Conservation (phyloP, 2,797 vertebrate genomes). For the Prunella strophiata region DNA sequence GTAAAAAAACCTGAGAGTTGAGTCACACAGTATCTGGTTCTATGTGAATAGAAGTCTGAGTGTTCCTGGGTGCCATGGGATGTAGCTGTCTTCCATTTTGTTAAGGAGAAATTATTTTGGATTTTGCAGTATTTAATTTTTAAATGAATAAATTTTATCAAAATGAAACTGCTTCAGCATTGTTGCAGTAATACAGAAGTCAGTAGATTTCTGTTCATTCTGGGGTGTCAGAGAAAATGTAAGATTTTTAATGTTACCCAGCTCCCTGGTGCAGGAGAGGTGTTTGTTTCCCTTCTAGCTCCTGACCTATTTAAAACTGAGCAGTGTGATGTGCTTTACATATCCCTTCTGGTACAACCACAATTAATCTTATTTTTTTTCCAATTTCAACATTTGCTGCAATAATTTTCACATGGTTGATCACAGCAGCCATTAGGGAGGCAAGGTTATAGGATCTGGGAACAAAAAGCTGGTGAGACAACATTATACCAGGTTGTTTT, state of each 20-base stretch:
- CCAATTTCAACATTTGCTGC: conserved; percentile 18
- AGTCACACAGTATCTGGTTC: background rate
- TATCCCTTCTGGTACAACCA: background rate
- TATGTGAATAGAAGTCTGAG: background rate
- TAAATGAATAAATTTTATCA: background rate
- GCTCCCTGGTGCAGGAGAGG: background rate
- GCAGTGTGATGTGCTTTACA: background rate
- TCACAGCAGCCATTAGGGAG: conserved; percentile 2
- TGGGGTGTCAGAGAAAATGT: background rate
- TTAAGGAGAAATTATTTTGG: background rate
- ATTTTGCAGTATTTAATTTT: background rate
- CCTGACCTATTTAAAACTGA: background rate
- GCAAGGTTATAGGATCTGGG: background rate
- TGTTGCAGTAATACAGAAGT: background rate
- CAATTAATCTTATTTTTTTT: conserved; percentile 8
- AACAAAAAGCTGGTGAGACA: background rate
- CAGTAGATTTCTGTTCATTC: background rate
- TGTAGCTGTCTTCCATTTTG: background rate
- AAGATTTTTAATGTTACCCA: background rate
- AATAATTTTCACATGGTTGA: conserved; percentile 44
- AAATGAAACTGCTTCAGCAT: background rate
- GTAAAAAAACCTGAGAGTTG: background rate
- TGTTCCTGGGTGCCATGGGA: background rate
- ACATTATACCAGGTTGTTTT: background rate
- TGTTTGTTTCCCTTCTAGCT: background rate